A percentile compares a stretch with the other conserved stretches of the same genome.
These are phyloP conservation scores for Capra hircus DNA, from an alignment of 2,113 vertebrate genomes.

Conservation along the genomic window DNA sequence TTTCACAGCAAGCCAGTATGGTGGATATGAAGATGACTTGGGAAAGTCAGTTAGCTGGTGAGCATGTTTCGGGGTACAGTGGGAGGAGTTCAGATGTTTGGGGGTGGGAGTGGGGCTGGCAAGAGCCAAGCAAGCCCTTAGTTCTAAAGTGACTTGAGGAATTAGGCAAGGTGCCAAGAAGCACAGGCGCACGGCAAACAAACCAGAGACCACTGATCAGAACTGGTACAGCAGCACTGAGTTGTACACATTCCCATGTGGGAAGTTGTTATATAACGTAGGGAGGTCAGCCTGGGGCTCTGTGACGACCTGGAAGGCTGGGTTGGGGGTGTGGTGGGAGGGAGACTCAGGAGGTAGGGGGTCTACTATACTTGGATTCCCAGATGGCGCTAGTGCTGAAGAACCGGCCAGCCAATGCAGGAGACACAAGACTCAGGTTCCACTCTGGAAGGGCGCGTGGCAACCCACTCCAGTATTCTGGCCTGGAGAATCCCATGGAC, in stretches of 20 bases:
- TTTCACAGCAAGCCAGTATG: not conserved
- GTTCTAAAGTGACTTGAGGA: not conserved
- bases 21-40: not conserved
- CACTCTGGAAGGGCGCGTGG: not conserved
- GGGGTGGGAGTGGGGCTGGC: not conserved
- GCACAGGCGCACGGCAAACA: not conserved
- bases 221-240: not conserved
- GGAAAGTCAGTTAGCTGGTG: not conserved
- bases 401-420: not conserved
- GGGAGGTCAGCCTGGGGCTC: not conserved
- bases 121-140: not conserved
- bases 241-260: accelerated
- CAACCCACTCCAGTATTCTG: not conserved
- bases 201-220: not conserved
- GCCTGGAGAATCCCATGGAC: not conserved
- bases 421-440: not conserved
- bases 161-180: not conserved
- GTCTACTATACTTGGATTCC: not conserved
- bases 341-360: not conserved
- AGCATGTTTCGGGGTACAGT: not conserved
- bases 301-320: not conserved
- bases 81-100: not conserved
- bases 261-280: not conserved
- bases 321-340: not conserved
- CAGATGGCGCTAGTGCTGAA: not conserved